Evolutionary conservation across 2,797 vertebrate genomes (phyloP), one percentile per base, ranked within the genome.

Genomic region (Tokudaia muenninki): DNA sequence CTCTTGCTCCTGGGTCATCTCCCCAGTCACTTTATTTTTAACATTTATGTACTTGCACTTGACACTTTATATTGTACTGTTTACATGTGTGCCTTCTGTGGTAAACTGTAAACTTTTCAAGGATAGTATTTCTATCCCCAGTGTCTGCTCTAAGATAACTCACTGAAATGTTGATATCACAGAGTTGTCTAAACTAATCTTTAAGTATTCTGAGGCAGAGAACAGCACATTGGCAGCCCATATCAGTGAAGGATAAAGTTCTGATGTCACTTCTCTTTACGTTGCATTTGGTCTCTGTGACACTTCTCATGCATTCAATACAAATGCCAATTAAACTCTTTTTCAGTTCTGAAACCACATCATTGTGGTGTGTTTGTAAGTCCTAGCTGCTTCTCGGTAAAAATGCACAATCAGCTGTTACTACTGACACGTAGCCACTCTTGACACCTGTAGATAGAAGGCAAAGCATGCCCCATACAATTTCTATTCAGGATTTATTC

Each of bases 321-420:
- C 84, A 98, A 95, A 75, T 96, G 91, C 61, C 96, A 97, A 95
- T 97, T 97, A 97, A 97, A 90, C 57, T 96, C 80, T 91, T 96
- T 96, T 97, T 97, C 86, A 92, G 87, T 87, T 97, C 90, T 96
- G 80, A 96, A 97, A 96, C 92, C 61, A 97, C 96, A 97, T 98
- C 94, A 97, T 31, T 95, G 75, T 41, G 90, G 78, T 90, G 78
- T 91, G 70, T 87, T 91, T 96, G 72, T 78, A 98, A 96, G 47
- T 87, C 79, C 94, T 21, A 94, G n/a, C 4, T 88, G 67, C 19
- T 94, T 95, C 86, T 82, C 81, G 93, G 59, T 92, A 84, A 97
- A 96, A 92, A 75, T 89, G 93, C 0, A 94, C 61, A 79, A 83
- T 50, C 5, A 90, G 14, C 44, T 29, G 88, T 94, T 77, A 92